Conservation (phyloP, 1,140 invertebrate species). For the Argopecten irradians region DNA sequence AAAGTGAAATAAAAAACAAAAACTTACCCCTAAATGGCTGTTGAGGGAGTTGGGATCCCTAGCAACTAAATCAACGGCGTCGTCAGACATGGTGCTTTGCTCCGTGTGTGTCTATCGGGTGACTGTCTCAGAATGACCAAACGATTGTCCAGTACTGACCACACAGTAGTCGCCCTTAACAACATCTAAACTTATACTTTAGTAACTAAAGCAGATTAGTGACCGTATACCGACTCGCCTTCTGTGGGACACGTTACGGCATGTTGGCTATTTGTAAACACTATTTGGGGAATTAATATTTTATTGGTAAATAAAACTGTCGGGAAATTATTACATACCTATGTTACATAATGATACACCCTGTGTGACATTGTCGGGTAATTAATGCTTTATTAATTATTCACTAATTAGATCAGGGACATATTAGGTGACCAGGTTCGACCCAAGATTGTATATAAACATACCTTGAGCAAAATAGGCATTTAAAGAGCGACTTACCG, state of each 20-base stretch:
- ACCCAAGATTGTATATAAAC: no score
- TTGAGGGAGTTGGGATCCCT: conserved; percentile 38
- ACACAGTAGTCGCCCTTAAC: neutral
- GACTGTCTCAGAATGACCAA: neutral
- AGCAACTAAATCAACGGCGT: conserved; percentile 11
- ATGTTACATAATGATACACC: no score
- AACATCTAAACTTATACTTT: neutral
- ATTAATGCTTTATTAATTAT: no score
- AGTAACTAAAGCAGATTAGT: neutral
- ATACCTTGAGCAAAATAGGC: no score
- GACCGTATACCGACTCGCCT: neutral
- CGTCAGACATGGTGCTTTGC: neutral
- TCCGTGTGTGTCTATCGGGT: neutral
- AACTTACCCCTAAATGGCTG: conserved; percentile 28
- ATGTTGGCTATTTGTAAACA: neutral
- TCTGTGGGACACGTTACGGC: neutral
- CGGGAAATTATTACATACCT: no score
- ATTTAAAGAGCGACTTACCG: no score
- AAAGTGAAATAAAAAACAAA: neutral
- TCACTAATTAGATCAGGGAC: no score
- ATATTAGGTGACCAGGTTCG: no score
- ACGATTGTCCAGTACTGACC: neutral
- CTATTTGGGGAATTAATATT: neutral
- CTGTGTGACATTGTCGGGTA: no score
- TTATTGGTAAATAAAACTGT: neutral